These are phyloP conservation scores for Bombus breviceps DNA, from an alignment of 1,140 invertebrate genomes.

Conservation along the genomic window DNA sequence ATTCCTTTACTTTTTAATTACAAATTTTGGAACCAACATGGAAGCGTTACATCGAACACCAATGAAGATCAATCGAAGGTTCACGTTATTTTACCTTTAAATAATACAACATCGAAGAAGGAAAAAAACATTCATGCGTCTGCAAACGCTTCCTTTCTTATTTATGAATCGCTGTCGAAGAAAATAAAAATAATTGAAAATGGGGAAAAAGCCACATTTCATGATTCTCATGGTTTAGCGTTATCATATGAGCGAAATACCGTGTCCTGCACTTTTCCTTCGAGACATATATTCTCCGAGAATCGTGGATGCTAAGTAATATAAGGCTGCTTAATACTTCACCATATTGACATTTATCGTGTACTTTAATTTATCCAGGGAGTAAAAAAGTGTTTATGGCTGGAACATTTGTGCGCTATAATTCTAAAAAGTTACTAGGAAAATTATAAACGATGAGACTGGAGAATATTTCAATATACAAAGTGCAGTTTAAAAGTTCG, in stretches of 20 bases:
- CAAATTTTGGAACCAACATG: no score
- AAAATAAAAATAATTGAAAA: not conserved
- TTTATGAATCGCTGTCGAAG: not conserved
- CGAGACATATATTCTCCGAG: not conserved
- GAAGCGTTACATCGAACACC: no score
- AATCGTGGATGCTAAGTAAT: not conserved
- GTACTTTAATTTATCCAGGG: not conserved
- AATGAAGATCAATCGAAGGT: no score
- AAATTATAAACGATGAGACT: not conserved
- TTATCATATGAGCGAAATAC: slow-evolving; percentile 3
- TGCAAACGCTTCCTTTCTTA: not conserved
- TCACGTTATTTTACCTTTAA: no score
- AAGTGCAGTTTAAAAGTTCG: no score
- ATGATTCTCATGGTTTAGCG: not conserved
- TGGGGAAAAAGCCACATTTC: not conserved
- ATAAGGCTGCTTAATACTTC: not conserved
- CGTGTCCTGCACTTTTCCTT: not conserved
- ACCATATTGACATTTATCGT: not conserved
- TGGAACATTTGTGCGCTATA: not conserved
- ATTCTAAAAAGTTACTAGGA: not conserved
- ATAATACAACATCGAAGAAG: no score
- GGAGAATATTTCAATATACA: not conserved
- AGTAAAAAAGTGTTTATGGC: not conserved
- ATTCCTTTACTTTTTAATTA: no score
- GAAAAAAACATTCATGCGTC: no score